phyloP scores from a whole-genome alignment of 2,113 vertebrate genomes.

The Pardalotus punctatus region DNA sequence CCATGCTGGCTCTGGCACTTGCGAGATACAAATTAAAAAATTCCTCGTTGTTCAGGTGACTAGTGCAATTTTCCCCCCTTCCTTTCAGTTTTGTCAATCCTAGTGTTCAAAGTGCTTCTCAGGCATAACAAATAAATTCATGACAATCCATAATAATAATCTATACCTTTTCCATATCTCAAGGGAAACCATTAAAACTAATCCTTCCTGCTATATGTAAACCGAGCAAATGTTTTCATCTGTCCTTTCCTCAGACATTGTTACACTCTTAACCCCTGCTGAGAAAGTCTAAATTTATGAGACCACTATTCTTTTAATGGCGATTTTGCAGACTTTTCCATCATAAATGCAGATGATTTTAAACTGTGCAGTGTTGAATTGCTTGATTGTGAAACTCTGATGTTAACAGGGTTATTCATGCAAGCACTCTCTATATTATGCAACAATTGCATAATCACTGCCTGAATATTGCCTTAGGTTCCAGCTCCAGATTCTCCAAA shows the following conservation, averaged over 20 bases:
- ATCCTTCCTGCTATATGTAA: not conserved
- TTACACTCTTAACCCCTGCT: not conserved
- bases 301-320: not conserved
- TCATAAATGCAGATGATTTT: not conserved
- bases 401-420: conserved; percentile 36
- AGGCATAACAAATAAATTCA: not conserved
- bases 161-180: not conserved
- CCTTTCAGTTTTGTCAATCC: not conserved
- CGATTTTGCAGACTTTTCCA: not conserved
- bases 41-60: not conserved
- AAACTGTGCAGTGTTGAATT: not conserved
- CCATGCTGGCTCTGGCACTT: not conserved
- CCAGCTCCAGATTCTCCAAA: conserved; percentile 5
- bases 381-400: not conserved
- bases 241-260: not conserved
- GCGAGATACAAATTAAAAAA: not conserved
- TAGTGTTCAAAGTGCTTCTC: not conserved
- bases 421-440: not conserved
- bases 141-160: not conserved
- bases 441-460: conserved; percentile 35
- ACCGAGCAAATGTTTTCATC: not conserved
- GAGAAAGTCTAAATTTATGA: not conserved
- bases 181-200: not conserved
- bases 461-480: not conserved
- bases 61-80: too few species aligned